A percentile compares a stretch with the other conserved stretches of the same genome.
These are phyloP conservation scores for Corythornis vintsioides DNA, from an alignment of 2,113 vertebrate genomes.

Conservation along the genomic window DNA sequence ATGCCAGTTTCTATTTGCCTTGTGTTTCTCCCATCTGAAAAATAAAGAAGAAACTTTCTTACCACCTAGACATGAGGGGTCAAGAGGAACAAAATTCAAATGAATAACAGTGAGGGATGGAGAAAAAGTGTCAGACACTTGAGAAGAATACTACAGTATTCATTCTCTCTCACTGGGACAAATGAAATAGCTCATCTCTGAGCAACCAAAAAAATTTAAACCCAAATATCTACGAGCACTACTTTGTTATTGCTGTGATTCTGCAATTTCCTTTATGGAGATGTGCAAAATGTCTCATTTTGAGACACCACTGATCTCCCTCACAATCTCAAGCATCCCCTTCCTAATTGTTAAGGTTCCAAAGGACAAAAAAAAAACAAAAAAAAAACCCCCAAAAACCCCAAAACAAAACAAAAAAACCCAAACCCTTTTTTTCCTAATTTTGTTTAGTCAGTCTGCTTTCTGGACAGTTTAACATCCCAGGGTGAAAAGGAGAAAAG, in stretches of 20 bases:
- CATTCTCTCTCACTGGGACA: not conserved
- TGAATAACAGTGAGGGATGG: not conserved
- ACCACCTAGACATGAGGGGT: not conserved
- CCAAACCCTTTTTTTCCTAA: not conserved
- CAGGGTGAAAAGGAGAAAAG: not conserved
- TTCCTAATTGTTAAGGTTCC: not conserved
- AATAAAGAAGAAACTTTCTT: not conserved
- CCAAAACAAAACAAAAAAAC: not conserved
- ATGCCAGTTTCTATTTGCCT: not conserved
- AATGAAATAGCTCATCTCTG: not conserved
- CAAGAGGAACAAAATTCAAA: not conserved
- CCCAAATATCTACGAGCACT: not conserved
- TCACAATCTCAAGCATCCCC: not conserved
- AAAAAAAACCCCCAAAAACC: not conserved
- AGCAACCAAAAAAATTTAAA: not conserved
- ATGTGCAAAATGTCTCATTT: not conserved
- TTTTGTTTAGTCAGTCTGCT: not conserved
- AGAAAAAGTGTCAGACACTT: not conserved
- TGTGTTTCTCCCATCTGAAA: not conserved
- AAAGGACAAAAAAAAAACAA: not conserved
- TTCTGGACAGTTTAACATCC: not conserved
- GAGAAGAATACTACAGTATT: not conserved
- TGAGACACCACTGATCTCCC: not conserved
- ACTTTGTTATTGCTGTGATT: not conserved
- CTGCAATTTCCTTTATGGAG: not conserved